Base-by-base conservation (phyloP, 2,888 invertebrate genomes). In the Leptodirus hochenwartii region DNA sequence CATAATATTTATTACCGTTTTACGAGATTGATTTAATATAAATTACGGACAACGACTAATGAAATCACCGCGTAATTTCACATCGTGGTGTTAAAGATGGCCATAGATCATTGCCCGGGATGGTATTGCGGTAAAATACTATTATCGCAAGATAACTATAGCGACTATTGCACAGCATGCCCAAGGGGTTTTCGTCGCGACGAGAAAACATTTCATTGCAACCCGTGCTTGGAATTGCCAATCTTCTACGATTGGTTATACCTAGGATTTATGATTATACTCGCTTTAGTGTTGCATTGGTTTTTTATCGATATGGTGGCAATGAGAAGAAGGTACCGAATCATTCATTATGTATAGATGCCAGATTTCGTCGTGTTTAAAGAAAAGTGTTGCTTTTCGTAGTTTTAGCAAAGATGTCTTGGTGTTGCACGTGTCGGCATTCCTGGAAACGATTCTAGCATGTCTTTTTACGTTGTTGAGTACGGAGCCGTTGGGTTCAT, bases 161-260 rank as follows among this genome's bases (percentile, higher is more conserved):
- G 79, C 43, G 73, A 70, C 8, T n/a, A n/a, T n/a, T 93, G 93
- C 51, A 85, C 87, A 1, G 75, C 84, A 2, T 88, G 88, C 44
- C 80, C 81, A 0, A 58, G 85, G 40, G 91, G 93, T 0, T 87
- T 64, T 44, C 61, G 79, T 16, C 71, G 79, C 24, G 74, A 74
- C 45, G 56, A 62, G 1, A 64, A 70, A 1, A 78, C 76, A 27
- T 69, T 74, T 16, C 90, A 93, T 49, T 81, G 78, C 31, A 69
- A 77, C 22, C 68, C 67, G 2, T 95, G 93, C 47, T 62, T 65
- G 2, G 75, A 78, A 30, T 61, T 62, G 17, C 79, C 87, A 0
- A 63, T 70, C 9, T 65, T 84, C 22, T 93, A 95, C 47, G 93
- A 93, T 45, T 90, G 88, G 81, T 64, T 93, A 25, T 90, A 87